These are phyloP conservation scores for Phoenicopterus ruber DNA, from an alignment of 2,113 vertebrate species.

Conservation along the genomic window DNA sequence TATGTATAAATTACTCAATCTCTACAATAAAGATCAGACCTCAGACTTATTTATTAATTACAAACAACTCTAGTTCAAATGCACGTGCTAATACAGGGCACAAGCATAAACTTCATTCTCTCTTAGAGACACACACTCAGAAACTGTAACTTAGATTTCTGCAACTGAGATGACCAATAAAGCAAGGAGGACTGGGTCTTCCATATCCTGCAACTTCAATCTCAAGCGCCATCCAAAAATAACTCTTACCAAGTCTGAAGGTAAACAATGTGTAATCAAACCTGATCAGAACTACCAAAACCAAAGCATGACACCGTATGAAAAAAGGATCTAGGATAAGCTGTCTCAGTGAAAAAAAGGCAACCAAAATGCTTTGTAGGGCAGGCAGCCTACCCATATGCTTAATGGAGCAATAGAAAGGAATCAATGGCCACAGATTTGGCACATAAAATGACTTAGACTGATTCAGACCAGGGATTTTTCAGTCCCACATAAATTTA, in stretches of 20 bases:
- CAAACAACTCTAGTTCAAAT: not conserved
- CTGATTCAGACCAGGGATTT: not conserved
- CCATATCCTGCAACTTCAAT: not conserved
- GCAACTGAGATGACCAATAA: not conserved
- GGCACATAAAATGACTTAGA: conserved; percentile 14
- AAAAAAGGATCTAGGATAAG: not conserved
- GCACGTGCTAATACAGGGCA: not conserved
- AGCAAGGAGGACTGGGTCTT: not conserved
- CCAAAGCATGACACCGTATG: not conserved
- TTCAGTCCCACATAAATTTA: not conserved
- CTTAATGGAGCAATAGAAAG: not conserved
- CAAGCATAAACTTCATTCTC: not conserved
- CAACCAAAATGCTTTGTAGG: not conserved
- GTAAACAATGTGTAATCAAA: not conserved
- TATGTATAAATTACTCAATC: not conserved
- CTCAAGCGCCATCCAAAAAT: not conserved
- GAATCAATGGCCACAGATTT: not conserved
- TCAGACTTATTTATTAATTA: not conserved
- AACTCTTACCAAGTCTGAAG: not conserved
- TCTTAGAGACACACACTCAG: not conserved
- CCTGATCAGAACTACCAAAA: not conserved
- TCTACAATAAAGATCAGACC: not conserved
- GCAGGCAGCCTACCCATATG: conserved; percentile 1
- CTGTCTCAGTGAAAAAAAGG: not conserved
- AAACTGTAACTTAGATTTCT: not conserved